Evolutionary conservation across 2,797 vertebrate genomes (phyloP), one percentile per base, ranked within the genome.

Genomic region (Scyliorhinus canicula): DNA sequence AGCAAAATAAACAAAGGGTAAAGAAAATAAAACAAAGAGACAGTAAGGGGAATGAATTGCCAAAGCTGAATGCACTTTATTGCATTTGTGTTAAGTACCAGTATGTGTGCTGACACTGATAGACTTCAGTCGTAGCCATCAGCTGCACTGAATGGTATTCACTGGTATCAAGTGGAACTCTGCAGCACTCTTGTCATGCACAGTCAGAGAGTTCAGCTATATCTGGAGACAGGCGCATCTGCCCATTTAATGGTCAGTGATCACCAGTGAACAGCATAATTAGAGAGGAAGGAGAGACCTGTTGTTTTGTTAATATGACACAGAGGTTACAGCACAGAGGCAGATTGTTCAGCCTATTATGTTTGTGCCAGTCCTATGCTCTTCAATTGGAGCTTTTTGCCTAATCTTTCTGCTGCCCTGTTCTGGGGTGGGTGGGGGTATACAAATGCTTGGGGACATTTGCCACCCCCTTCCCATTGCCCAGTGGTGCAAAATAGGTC

Each of bases 191-290:
- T 74, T 71, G 93, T 93, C 93, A 52, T 47, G 28, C 71, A 21
- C 44, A 69, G 71, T 52, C 47, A 71, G 63, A 28, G 63, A 93
- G 12, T 71, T 31, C 69, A 71, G 44, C 44, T 71, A 93, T 21
- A 47, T 71, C 28, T 69, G 93, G 44, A 93, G 93, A 93, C 67
- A 93, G 71, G 93, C 67, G 52, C 91, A 69, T 93, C 65, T 71
- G 93, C 47, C 93, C 44, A 69, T 69, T 69, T 93, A 93, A 93
- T 50, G 67, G 93, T 35, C 19, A 26, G 65, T 93, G 67, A 71
- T 52, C 93, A 71, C 93, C 47, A 35, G 65, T 31, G 47, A 52
- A 71, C 14, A 28, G 65, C 40, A 69, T 52, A 52, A 93, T 93
- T 93, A 52, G 40, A 93, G 44, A 91, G 19, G n/a, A 35, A 91